Evolutionary conservation across 2,797 vertebrate genomes (phyloP), one percentile per base, ranked within the genome.

Genomic region (Sebastes reedi): DNA sequence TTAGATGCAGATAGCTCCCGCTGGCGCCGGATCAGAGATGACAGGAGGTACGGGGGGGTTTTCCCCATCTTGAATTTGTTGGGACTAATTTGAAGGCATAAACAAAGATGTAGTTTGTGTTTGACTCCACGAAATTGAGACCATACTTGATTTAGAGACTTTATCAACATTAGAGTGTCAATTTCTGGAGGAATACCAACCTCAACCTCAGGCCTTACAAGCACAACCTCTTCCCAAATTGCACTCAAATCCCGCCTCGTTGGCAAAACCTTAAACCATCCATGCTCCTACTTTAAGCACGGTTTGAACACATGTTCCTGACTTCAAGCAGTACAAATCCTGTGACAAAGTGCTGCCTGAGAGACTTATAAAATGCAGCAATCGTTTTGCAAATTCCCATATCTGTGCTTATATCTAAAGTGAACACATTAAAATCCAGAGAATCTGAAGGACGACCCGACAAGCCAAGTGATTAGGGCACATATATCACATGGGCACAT

Each of bases 61-160:
- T 89, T 83, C 75, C 82, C 59, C 71, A 58, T 77, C 75, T 73
- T 75, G 75, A 70, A 67, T 86, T 87, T 77, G 67, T 67, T 67
- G 54, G n/a, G 64, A 77, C 39, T 81, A 70, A 88, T 92, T 84
- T 77, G 29, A 27, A 76, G 59, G 14, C 71, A 75, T 87, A 89
- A 90, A 90, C 80, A 89, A 71, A 77, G 34, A 76, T 29, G 71
- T 9, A 58, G 82, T 77, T 83, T 84, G 60, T 74, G 58, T 87
- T 72, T 79, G 71, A 73, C 68, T 75, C 54, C 39, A 32, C 61
- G 34, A 77, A 83, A 88, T 86, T 34, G 73, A 55, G 25, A 82
- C 71, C 78, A 73, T 75, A 60, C 65, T 75, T 69, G 70, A 83
- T 75, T 79, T 61, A 75, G 16, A 83, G 60, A 56, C 22, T 25